Base-by-base conservation (phyloP, 2,113 vertebrate species). In the Tyrannus savana region DNA sequence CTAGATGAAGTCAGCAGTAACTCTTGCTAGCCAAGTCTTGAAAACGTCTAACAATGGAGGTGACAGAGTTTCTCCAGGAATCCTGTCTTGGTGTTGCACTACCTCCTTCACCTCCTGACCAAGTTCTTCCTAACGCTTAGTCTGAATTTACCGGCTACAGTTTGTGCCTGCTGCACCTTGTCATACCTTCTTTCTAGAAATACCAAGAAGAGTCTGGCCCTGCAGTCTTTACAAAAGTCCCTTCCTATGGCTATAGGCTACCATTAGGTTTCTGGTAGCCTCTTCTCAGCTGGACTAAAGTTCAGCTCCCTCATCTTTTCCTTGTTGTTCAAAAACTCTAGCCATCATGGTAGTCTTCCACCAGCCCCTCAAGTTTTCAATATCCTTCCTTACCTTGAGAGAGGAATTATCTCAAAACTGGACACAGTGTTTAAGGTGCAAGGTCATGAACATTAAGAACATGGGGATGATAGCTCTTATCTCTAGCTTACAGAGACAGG, bases 61-160 rank as follows among this genome's bases (percentile, higher is more conserved):
- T 42, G 22, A 22, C 0, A 1, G 30, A 35, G 13, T 17, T 89
- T 77, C 33, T 72, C 31, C 44, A 9, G 24, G 41, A 84, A 94
- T 50, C 15, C 31, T 72, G 19, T 42, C 42, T 41, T 58, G 63
- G 14, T 8, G 16, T 30, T 79, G 10, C 14, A 44, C 49, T 28
- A 35, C 16, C 8, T 76, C 35, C 41, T 35, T 55, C 41, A 56
- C 5, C 12, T 73, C 30, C 28, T 3, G 0, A 6, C 0, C 3
- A 73, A 76, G 14, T 37, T 73, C 42, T 86, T 83, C 47, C 30
- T 30, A 50, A 73, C 27, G 12, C 5, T 55, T 33, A 42, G 7
- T 35, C 14, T 75, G 53, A 92, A 72, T 31, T 24, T 55, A 14
- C 14, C 17, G 23, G 41, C 3, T 37, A 39, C 14, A 76, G 9